Evolutionary conservation across 2,888 invertebrate genomes (phyloP).

Genomic region (Allolobophora icterica): DNA sequence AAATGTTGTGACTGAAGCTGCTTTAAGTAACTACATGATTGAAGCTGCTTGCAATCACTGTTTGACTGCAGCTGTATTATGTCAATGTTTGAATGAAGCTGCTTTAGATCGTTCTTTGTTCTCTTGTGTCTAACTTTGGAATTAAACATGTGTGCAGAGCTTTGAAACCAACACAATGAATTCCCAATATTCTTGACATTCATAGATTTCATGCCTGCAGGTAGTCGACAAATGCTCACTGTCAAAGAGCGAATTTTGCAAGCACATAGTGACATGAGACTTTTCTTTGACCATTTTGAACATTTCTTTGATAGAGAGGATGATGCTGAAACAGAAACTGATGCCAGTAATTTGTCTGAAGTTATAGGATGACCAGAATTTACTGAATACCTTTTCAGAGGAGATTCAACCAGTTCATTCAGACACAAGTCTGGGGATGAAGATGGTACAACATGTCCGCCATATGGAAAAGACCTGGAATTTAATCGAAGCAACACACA

Average conservation of each 20-base stretch:
- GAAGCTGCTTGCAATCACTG: not conserved
- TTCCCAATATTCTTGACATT: slow-evolving; percentile 17
- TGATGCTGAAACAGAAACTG: too few relatives aligned
- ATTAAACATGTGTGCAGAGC: not conserved
- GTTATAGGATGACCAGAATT: not conserved
- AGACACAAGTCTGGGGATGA: not conserved
- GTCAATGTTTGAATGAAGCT: not conserved
- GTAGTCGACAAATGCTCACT: not conserved
- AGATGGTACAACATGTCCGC: not conserved
- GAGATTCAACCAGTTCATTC: not conserved
- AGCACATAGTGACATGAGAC: not conserved
- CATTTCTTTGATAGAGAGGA: not conserved
- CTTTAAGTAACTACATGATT: not conserved
- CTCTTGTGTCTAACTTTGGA: not conserved
- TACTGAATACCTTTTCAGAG: not conserved
- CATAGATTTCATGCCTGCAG: not conserved
- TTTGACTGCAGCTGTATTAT: not conserved
- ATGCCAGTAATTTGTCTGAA: not conserved
- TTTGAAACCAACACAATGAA: slow-evolving; percentile 11
- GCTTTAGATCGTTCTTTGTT: not conserved
- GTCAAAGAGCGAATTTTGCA: not conserved
- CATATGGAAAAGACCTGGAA: not conserved
- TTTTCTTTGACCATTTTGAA: not conserved
- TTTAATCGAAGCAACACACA: not conserved
- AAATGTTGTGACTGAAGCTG: not conserved